Percentiles rank a stretch among this genome's conserved stretches.
phyloP scores from a whole-genome alignment of 2,797 vertebrate species.

The Enteromius mattozi region DNA sequence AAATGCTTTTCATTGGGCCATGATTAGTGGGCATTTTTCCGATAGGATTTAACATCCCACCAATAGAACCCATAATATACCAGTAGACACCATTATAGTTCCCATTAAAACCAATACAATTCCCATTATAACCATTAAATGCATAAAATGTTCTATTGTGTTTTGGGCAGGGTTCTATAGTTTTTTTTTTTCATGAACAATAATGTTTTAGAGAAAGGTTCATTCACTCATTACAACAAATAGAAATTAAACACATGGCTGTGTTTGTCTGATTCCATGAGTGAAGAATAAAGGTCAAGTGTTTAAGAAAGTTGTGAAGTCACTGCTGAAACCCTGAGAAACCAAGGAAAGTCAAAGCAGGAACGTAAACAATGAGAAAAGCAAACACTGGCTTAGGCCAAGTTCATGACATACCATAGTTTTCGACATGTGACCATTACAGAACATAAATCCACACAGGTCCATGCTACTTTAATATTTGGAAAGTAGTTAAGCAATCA shows the following conservation, averaged over 20 bases:
- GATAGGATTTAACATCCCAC: too few species aligned
- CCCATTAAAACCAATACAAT: too few species aligned
- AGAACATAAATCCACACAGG: slow-evolving; percentile 35
- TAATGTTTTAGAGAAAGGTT: background rate
- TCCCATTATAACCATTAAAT: too few species aligned
- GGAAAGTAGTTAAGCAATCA: slow-evolving; percentile 8
- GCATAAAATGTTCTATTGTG: too few species aligned
- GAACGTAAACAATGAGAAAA: slow-evolving; percentile 60
- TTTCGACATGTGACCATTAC: slow-evolving; percentile 4
- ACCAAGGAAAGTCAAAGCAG: slow-evolving; percentile 46
- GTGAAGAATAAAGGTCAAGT: slow-evolving; percentile 9
- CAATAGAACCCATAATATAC: too few species aligned
- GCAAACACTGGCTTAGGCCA: slow-evolving; percentile 45
- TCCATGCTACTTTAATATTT: background rate
- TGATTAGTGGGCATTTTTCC: background rate
- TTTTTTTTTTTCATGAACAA: background rate
- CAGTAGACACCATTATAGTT: too few species aligned
- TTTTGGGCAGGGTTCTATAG: too few species aligned
- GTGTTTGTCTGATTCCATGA: background rate
- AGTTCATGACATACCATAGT: slow-evolving; percentile 30
- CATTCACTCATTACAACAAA: background rate
- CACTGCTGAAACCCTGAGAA: slow-evolving; percentile 50
- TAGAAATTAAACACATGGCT: background rate
- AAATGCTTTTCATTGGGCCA: background rate
- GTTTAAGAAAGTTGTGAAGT: slow-evolving; percentile 12